These are phyloP conservation scores for Conchocele bisecta DNA, from an alignment of 2,888 invertebrate genomes.

Conservation along the genomic window DNA sequence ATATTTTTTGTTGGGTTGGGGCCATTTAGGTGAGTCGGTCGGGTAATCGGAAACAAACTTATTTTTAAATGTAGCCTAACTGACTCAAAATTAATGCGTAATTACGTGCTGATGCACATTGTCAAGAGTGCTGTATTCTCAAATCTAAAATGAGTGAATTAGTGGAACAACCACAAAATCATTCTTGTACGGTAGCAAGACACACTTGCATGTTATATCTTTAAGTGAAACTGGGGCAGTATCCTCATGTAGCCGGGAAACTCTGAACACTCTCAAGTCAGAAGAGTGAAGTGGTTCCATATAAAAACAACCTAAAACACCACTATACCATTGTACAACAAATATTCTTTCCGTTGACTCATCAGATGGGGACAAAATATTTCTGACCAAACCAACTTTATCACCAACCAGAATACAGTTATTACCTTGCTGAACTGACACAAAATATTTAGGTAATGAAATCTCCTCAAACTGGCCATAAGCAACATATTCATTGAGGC, in stretches of 20 bases:
- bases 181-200: conserved; percentile 1
- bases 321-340: conserved; percentile 22
- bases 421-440: conserved; percentile 14
- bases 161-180: conserved; percentile 1
- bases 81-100: neutral
- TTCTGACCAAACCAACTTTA: conserved; percentile 11
- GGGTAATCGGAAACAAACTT: neutral
- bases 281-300: conserved; percentile 15
- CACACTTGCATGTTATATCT: conserved; percentile 9
- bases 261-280: conserved; percentile 22
- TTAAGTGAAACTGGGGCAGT: neutral
- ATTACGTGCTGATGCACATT: neutral
- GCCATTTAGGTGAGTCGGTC: too few relatives aligned
- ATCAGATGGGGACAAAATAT: conserved; percentile 18
- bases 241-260: conserved; percentile 14
- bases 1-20: too few relatives aligned
- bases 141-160: too few relatives aligned
- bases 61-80: neutral
- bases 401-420: conserved; percentile 17
- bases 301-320: conserved; percentile 12
- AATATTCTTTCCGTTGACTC: conserved; percentile 15
- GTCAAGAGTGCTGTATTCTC: too few relatives aligned
- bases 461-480: conserved; percentile 3
- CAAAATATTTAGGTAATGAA: neutral
- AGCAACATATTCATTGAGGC: neutral